phyloP scores from a whole-genome alignment of 2,888 invertebrate species.

The Erynnis tages region DNA sequence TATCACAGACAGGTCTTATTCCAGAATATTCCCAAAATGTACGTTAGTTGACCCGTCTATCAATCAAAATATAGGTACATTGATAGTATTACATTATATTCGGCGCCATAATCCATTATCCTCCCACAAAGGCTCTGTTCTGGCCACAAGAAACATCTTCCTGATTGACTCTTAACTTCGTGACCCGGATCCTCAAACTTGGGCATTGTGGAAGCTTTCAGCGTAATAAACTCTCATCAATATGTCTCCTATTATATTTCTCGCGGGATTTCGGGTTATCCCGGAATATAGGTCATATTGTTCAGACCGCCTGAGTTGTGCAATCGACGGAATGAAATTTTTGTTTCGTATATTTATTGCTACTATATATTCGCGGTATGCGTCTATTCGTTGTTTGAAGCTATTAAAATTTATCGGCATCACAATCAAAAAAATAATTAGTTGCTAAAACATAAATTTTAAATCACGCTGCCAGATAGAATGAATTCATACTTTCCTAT shows the following conservation, averaged over 20 bases:
- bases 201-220: not conserved
- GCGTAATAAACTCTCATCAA: conserved; percentile 5
- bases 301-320: too few relatives aligned
- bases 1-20: too few relatives aligned
- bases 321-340: not conserved
- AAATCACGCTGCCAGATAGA: too few relatives aligned
- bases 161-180: not conserved
- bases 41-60: not conserved
- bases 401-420: too few relatives aligned
- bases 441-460: too few relatives aligned
- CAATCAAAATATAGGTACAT: not conserved
- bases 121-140: not conserved
- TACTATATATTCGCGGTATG: too few relatives aligned
- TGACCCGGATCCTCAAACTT: not conserved
- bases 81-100: not conserved
- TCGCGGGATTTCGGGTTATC: not conserved
- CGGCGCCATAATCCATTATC: too few relatives aligned
- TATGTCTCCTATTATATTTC: conserved; percentile 3
- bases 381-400: too few relatives aligned
- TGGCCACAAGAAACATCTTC: not conserved
- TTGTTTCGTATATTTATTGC: too few relatives aligned
- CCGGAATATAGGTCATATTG: not conserved
- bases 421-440: too few relatives aligned
- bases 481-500: too few relatives aligned
- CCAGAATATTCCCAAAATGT: too few relatives aligned